phyloP scores from a whole-genome alignment of 92 coral and sea anemone species.

The Umimayanthus chanpuru region DNA sequence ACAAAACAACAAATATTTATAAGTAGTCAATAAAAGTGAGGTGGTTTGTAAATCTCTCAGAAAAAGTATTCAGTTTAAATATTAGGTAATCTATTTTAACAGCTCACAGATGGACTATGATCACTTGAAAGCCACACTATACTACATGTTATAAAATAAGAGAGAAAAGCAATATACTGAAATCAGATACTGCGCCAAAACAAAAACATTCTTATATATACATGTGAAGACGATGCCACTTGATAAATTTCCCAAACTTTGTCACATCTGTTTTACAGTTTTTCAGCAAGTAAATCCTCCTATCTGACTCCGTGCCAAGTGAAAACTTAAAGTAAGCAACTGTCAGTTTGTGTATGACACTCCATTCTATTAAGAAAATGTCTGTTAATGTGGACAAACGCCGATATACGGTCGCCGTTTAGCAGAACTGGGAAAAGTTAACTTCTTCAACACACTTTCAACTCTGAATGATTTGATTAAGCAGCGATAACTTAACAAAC shows the following conservation, averaged over 20 bases:
- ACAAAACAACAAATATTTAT: too few relatives aligned
- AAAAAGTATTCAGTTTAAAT: too few relatives aligned
- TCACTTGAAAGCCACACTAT: too few relatives aligned
- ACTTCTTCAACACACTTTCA: not conserved
- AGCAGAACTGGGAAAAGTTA: not conserved
- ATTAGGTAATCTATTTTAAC: too few relatives aligned
- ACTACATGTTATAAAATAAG: too few relatives aligned
- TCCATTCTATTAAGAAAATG: not conserved
- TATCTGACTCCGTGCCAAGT: not conserved
- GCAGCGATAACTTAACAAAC: not conserved
- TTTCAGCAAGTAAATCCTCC: not conserved
- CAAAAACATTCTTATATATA: too few relatives aligned
- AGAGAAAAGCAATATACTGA: not conserved
- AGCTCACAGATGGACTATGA: too few relatives aligned
- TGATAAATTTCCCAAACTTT: too few relatives aligned
- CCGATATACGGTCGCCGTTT: not conserved
- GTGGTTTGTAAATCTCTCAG: too few relatives aligned
- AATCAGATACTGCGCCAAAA: not conserved
- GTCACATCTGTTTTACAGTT: not conserved
- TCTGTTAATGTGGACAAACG: not conserved
- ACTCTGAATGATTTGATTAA: not conserved
- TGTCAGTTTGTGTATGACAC: not conserved
- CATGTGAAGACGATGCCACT: not conserved
- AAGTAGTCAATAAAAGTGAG: too few relatives aligned
- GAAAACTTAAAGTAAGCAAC: not conserved